Evolutionary conservation across 1,140 invertebrate species (phyloP), one percentile per base, ranked within the genome.

Genomic region (Drosophila virilis): DNA sequence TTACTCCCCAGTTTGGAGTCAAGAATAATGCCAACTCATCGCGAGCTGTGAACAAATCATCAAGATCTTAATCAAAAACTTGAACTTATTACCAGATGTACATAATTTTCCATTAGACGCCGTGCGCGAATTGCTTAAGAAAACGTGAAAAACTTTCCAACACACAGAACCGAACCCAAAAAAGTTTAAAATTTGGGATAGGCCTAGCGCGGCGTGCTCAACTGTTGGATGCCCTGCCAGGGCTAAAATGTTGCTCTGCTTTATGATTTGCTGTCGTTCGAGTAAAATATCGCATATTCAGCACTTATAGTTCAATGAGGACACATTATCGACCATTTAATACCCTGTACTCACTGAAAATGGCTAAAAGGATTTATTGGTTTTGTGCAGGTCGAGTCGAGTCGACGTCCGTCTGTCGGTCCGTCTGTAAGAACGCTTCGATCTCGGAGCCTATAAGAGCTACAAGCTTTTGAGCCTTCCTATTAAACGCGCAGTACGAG

Each of bases 21-120:
- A 32, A 9, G 17, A 8, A n/a, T 40, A 42, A 40, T 43, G 72
- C 72, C 43, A 64, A 70, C 66, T 74, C 72, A 74, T 64, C 13
- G 22, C 8, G 37, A 8, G 42, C 35, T 28, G 15, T 60, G 50
- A 42, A 68, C 68, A 12, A 8, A 12, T 54, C 55, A 55, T 74
- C 32, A 60, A 66, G 58, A 70, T 64, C 66, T 33, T 17, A 64
- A 60, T 67, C 46, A 42, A 12, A 12, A 72, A 38, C 37, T 59
- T 28, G 38, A 37, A 28, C 40, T 70, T 70, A 64, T 70, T 64
- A 57, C 37, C 17, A 58, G 40, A 51, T 69, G 40, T 45, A 55
- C 72, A 77, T 74, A 68, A 85, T 77, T 85, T 77, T 64, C 74
- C 78, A 86, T 86, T 86, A 85, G 77, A 48, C 46, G 65, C 51